Conservation (phyloP, 23 tunicate species). For the Halocynthia aurantium region DNA sequence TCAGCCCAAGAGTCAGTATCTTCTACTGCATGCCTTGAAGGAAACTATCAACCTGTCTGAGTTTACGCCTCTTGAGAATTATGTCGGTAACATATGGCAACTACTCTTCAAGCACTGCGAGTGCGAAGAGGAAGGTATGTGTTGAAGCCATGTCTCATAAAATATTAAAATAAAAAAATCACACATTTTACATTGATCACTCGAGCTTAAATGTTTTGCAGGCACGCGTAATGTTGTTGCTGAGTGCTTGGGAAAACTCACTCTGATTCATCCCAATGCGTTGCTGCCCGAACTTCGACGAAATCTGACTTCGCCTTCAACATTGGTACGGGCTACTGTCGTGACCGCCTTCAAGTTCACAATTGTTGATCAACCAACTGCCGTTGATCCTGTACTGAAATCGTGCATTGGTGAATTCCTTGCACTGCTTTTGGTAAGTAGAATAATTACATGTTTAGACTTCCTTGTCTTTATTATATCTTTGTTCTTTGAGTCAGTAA, state of each 20-base stretch:
- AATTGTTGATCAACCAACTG: constrained; percentile 81
- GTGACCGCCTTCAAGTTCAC: constrained; percentile 92
- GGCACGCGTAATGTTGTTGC: constrained; percentile 95
- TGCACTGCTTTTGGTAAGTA: constrained; percentile 45
- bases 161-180: not conserved
- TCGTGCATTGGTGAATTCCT: constrained; percentile 71
- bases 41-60: constrained; percentile 66
- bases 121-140: constrained; percentile 83
- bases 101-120: constrained; percentile 62
- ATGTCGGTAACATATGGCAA: constrained; percentile 81
- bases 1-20: constrained; percentile 54
- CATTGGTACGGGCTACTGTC: constrained; percentile 72
- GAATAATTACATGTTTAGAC: not conserved
- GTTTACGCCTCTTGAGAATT: constrained; percentile 45
- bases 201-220: constrained; percentile 6
- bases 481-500: no score
- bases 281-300: constrained; percentile 57
- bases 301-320: constrained; percentile 38
- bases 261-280: constrained; percentile 69
- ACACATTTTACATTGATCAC: not conserved
- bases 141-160: not conserved
- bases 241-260: constrained; percentile 92
- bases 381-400: constrained; percentile 66
- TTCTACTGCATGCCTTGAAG: constrained; percentile 79
- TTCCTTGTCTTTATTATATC: no score